phyloP scores from a whole-genome alignment of 2,888 invertebrate genomes.

The Leucania comma region DNA sequence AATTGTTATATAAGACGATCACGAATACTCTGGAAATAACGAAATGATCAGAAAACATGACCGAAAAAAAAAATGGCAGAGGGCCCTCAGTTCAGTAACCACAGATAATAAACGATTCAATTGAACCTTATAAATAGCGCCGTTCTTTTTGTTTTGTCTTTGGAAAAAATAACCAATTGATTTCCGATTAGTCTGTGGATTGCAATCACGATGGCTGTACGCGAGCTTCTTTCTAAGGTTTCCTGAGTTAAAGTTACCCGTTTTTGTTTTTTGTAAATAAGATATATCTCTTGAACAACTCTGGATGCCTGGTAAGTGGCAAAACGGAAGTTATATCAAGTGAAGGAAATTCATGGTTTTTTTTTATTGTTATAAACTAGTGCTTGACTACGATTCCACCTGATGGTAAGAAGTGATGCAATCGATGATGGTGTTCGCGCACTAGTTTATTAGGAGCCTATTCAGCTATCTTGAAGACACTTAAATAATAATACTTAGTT shows the following conservation, averaged over 20 bases:
- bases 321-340: neutral
- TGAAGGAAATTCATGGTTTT: no score
- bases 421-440: no score
- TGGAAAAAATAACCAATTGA: conserved; percentile 17
- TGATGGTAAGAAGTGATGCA: no score
- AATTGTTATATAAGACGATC: conserved; percentile 50
- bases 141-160: conserved; percentile 23
- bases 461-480: no score
- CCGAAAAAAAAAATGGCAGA: conserved; percentile 12
- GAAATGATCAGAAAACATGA: conserved; percentile 49
- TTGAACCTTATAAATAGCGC: conserved; percentile 32
- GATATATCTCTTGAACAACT: no score
- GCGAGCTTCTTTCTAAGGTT: neutral
- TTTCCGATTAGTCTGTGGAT: conserved; percentile 31
- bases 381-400: no score
- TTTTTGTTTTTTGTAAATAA: neutral
- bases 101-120: conserved; percentile 27
- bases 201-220: conserved; percentile 2
- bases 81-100: conserved; percentile 39
- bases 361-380: no score
- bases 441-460: no score
- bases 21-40: conserved; percentile 55
- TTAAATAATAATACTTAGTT: no score
- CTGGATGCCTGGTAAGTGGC: conserved; percentile 5
- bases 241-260: neutral